These are phyloP conservation scores for Ciconia stormi DNA, from an alignment of 2,113 vertebrate genomes.

Conservation along the genomic window DNA sequence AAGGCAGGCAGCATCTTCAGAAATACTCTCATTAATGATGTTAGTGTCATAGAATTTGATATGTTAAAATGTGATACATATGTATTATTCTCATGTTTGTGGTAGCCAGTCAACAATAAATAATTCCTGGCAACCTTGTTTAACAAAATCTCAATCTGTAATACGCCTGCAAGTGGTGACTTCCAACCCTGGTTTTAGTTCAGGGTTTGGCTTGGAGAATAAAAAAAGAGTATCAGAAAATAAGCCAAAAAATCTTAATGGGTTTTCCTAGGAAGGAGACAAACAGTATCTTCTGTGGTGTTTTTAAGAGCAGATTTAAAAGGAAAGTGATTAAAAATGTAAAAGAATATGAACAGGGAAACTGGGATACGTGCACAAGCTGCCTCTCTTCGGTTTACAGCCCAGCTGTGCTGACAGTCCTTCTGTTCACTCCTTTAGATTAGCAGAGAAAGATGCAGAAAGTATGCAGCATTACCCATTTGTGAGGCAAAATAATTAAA, in stretches of 20 bases:
- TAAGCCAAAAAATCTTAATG: neutral
- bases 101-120: neutral
- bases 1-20: neutral
- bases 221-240: neutral
- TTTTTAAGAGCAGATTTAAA: conserved; percentile 45
- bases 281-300: neutral
- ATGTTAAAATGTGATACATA: neutral
- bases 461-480: neutral
- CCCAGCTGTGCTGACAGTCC: conserved; percentile 28
- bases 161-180: neutral
- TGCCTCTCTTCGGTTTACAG: neutral
- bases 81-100: neutral
- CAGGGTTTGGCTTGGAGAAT: neutral
- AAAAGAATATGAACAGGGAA: conserved; percentile 42
- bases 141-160: neutral
- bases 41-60: neutral
- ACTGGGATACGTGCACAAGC: conserved; percentile 4
- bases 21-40: neutral
- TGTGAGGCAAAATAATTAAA: conserved; percentile 9
- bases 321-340: conserved; percentile 60
- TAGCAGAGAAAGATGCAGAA: neutral
- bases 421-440: neutral
- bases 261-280: neutral
- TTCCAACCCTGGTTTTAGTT: neutral
- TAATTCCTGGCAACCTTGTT: conserved; percentile 8